phyloP scores from a whole-genome alignment of 2,113 vertebrate genomes.

The Acanthisitta chloris region DNA sequence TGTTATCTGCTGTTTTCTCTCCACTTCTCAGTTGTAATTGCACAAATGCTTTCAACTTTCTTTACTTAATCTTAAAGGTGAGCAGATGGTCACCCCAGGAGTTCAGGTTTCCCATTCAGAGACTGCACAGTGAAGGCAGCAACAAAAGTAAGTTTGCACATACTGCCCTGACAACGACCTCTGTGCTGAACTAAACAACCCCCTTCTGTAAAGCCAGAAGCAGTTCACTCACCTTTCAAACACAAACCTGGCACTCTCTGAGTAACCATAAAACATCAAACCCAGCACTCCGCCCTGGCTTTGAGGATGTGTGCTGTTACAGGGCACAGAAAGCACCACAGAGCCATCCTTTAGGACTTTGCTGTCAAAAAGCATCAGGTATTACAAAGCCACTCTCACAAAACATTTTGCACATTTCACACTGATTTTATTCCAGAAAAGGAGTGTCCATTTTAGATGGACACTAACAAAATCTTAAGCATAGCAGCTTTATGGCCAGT shows the following conservation, averaged over 20 bases:
- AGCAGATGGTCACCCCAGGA: background rate
- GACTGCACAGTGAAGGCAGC: background rate
- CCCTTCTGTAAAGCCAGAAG: background rate
- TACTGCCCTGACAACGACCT: constrained; percentile 47
- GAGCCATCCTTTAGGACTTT: background rate
- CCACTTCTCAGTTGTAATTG: background rate
- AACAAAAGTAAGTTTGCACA: background rate
- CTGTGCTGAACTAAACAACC: background rate
- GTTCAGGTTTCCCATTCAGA: background rate
- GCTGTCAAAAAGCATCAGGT: background rate
- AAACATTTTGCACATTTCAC: background rate
- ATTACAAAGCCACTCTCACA: background rate
- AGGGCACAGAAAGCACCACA: background rate
- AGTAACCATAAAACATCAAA: background rate
- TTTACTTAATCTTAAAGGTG: constrained; percentile 8
- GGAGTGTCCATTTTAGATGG: background rate
- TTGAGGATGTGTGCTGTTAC: background rate
- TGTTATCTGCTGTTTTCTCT: background rate
- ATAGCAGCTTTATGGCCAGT: background rate
- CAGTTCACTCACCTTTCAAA: background rate
- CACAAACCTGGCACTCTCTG: background rate
- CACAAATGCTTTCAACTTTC: background rate
- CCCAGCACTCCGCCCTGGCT: background rate
- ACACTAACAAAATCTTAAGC: background rate
- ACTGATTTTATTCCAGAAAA: background rate